Evolutionary conservation across 2,113 vertebrate genomes (phyloP), one percentile per base, ranked within the genome.

Genomic region (Salvelinus sp.): DNA sequence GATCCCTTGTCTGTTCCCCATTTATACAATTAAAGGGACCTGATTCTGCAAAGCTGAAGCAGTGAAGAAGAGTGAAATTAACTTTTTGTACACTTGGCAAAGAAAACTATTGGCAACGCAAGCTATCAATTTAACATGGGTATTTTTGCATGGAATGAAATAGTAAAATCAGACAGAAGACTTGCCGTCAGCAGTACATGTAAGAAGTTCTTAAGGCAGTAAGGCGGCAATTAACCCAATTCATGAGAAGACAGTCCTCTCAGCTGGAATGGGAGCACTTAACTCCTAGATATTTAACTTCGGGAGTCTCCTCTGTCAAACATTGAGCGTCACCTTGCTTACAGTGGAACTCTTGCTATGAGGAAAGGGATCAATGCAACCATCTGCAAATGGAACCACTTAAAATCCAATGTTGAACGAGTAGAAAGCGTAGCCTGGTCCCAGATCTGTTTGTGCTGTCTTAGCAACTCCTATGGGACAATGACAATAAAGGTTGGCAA

Each of bases 321-420:
- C 76, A 86, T 89, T 88, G 72, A 89, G 74, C 74, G 68, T 78
- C 12, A 0, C 75, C 23, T 6, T 76, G 88, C 73, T 89, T 87
- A 89, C 68, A 81, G 28, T 83, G 88, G 86, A 92, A 91, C 87
- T 81, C 27, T 4, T 77, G 76, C 47, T 77, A 83, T 85, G 58
- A 86, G 79, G 54, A 58, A 50, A 20, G 14, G 22, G 28, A 74
- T 80, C n/a, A 75, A 57, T 62, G 65, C 73, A 58, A 77, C 80
- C 3, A 48, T 70, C 78, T 80, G 23, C 70, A 69, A 75, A 57
- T 62, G 65, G 70, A 58, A 78, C 80, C 3, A 38, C 68, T 77
- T 88, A 75, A 76, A 76, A 75, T 48, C 30, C 62, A 47, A 27
- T 2, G 25, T n/a, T 60, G 38, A 14, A 27, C 50, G 1, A 54